A percentile compares a stretch with the other conserved stretches of the same genome.
phyloP scores from a whole-genome alignment of 1,140 invertebrate genomes.

The Musca vetustissima region DNA sequence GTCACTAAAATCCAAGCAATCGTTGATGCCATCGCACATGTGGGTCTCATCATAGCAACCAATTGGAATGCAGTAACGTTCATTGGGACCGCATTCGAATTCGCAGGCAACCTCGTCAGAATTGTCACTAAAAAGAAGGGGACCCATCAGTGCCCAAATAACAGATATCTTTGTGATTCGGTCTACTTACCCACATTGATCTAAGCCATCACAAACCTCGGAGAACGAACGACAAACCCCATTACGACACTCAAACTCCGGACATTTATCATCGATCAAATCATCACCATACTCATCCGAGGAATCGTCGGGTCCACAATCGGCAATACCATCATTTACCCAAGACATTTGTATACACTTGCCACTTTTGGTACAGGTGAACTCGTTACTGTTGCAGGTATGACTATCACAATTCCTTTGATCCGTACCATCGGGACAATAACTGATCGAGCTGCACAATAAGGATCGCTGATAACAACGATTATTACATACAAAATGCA shows the following conservation, averaged over 20 bases:
- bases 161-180: no score
- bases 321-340: conserved; percentile 67
- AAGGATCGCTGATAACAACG: conserved; percentile 67
- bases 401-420: conserved; percentile 59
- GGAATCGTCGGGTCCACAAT: conserved; percentile 61
- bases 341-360: conserved; percentile 73
- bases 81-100: conserved; percentile 44
- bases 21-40: conserved; percentile 72
- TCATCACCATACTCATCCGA: conserved; percentile 55
- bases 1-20: conserved; percentile 76
- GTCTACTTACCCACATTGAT: conserved; percentile 68
- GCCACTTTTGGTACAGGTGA: conserved; percentile 61
- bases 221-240: conserved; percentile 70
- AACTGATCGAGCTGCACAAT: conserved; percentile 68
- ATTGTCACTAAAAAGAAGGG: conserved; percentile 55
- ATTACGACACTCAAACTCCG: conserved; percentile 70
- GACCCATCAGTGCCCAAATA: neutral
- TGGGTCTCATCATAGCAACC: conserved; percentile 69
- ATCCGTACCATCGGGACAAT: conserved; percentile 69
- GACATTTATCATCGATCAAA: conserved; percentile 61
- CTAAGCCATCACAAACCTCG: conserved; percentile 72
- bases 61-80: conserved; percentile 67
- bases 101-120: conserved; percentile 64
- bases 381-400: conserved; percentile 67
- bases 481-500: conserved; percentile 59